Evolutionary conservation across 2,113 vertebrate species (phyloP), one percentile per base, ranked within the genome.

Genomic region (Agelaius phoeniceus): DNA sequence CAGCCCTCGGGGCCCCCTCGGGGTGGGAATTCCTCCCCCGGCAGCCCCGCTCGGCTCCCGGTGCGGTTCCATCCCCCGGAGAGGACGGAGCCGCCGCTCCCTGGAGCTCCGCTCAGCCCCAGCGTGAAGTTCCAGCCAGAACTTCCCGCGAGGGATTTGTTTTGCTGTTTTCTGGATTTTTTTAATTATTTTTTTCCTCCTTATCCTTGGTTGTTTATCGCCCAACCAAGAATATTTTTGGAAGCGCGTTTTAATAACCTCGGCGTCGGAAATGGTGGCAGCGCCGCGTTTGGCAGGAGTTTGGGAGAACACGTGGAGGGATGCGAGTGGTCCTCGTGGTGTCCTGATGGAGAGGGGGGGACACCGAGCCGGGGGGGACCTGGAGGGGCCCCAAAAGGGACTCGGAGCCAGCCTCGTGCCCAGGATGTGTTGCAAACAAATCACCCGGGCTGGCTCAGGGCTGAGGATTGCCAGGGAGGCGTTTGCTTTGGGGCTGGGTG

Each of bases 61-160:
- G 28, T 3, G 3, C 7, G 6, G 31, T 4, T 58, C 48, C 22
- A 6, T 33, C n/a, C 30, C 83, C 79, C 3, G 54, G 67, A 48
- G 75, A 22, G 91, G 7, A 37, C 37, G 37, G 37, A 66, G 72
- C 67, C 28, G 51, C 28, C 22, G 0, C 33, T 35, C 67, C 52
- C 0, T 37, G 41, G 81, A 74, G 88, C 86, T 62, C 46, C 2
- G 67, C 35, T 8, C 65, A 9, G 84, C 17, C 33, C 24, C 2
- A 4, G 80, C 2, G 9, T 14, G 44, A 81, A 95, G 77, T 91
- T 87, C 6, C 62, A 76, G 77, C 44, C 57, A 61, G 58, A 85
- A 93, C 92, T 95, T 97, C 94, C 94, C n/a, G 71, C 35, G 44
- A 92, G 90, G 79, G 52, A 41, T 13, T 27, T 21, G 4, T 22